Conservation (phyloP, 2,113 vertebrate genomes). For the Semnornis frantzii region DNA sequence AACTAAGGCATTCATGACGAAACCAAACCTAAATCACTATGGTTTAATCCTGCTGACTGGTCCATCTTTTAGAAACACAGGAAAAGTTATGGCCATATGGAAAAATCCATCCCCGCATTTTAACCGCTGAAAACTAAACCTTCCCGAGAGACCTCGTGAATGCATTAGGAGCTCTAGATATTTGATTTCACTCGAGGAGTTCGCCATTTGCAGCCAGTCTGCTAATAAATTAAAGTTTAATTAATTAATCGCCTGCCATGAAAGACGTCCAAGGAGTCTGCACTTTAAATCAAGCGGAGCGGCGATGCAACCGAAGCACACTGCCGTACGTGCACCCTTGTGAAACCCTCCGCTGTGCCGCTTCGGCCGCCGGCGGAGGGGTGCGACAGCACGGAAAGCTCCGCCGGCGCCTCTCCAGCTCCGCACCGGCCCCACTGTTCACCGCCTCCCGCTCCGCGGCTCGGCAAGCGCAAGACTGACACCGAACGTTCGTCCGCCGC, state of each 20-base stretch:
- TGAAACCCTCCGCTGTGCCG: background rate
- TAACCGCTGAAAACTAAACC: constrained; percentile 31
- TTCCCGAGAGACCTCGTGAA: constrained; percentile 1
- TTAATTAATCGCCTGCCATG: background rate
- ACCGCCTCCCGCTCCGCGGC: no score
- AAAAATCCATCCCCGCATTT: constrained; percentile 8
- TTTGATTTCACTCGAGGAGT: background rate
- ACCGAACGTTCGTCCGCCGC: background rate
- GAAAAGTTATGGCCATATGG: background rate
- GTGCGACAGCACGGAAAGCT: background rate
- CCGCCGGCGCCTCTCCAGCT: background rate
- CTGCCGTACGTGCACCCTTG: background rate
- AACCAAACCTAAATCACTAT: background rate
- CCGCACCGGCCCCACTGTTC: background rate
- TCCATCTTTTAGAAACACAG: background rate
- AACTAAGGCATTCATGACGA: background rate
- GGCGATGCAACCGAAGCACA: rapidly evolving
- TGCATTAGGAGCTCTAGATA: background rate
- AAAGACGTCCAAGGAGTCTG: background rate
- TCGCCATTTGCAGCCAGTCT: background rate
- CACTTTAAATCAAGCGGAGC: background rate
- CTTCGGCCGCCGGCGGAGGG: background rate
- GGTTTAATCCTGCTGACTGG: background rate
- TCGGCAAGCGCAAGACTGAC: background rate
- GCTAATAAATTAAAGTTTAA: background rate